Evolutionary conservation across 2,113 vertebrate species (phyloP).

Genomic region (Syngnathoides biaculeatus): DNA sequence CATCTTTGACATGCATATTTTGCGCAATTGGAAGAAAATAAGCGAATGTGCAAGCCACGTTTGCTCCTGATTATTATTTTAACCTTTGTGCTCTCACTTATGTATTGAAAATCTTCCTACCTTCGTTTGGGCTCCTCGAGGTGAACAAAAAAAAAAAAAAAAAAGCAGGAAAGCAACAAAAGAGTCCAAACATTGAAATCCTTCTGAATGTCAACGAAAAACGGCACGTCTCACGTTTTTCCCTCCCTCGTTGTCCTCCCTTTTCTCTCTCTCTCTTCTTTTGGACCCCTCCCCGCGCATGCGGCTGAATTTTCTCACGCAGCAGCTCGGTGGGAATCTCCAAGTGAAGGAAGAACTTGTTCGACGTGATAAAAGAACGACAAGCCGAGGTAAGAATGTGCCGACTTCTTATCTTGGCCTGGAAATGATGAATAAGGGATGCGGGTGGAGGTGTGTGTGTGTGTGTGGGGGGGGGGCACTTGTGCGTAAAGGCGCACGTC

Average conservation of each 20-base stretch:
- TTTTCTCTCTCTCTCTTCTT: conserved; percentile 14
- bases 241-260: conserved; percentile 13
- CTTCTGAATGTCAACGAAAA: not conserved
- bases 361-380: conserved; percentile 40
- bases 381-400: conserved; percentile 48
- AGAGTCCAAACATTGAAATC: not conserved
- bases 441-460: not conserved
- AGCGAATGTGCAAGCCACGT: not conserved
- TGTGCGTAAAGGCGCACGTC: conserved; percentile 45
- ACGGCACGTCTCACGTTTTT: not conserved
- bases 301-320: conserved; percentile 26
- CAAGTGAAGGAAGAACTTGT: conserved; percentile 34
- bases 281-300: conserved; percentile 37
- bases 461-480: not conserved
- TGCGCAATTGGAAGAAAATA: not conserved
- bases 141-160: no score
- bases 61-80: not conserved
- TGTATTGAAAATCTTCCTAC: not conserved
- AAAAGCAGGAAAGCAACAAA: not conserved
- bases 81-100: not conserved
- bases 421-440: not conserved
- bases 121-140: not conserved
- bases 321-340: conserved; percentile 35
- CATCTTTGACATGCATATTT: not conserved
- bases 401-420: conserved; percentile 19